phyloP scores from a whole-genome alignment of 2,888 invertebrate genomes.

The Arctia plantaginis region DNA sequence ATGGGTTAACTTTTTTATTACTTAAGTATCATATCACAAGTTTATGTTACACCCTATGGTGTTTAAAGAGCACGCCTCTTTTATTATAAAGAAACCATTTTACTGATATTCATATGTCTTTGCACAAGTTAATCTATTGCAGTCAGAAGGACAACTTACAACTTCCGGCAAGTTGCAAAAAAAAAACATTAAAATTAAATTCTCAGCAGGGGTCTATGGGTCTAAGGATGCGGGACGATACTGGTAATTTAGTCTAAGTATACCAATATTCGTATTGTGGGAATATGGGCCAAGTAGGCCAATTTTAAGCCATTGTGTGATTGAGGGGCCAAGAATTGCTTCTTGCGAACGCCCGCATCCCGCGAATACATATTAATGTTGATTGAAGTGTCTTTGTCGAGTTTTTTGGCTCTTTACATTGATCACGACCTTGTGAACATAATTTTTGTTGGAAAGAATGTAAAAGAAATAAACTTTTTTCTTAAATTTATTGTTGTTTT shows the following conservation, averaged over 20 bases:
- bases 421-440: conserved; percentile 13
- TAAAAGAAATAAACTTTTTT: not conserved
- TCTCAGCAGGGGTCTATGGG: conserved; percentile 72
- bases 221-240: conserved; percentile 81
- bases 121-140: conserved; percentile 36
- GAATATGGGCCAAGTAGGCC: conserved; percentile 72
- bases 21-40: conserved; percentile 10
- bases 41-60: conserved; percentile 14
- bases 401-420: conserved; percentile 23
- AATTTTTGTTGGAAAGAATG: not conserved
- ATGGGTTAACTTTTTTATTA: conserved; percentile 28
- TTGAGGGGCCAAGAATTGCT: conserved; percentile 77
- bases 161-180: conserved; percentile 57
- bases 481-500: not conserved
- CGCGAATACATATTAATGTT: conserved; percentile 76
- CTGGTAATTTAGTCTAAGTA: conserved; percentile 78
- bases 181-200: conserved; percentile 57
- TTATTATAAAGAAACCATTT: conserved; percentile 5
- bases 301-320: conserved; percentile 75
- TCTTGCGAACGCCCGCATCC: conserved; percentile 80
- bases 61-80: conserved; percentile 15
- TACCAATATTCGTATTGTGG: conserved; percentile 52
- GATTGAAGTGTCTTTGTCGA: conserved; percentile 37
- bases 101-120: conserved; percentile 11
- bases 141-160: conserved; percentile 16